Evolutionary conservation across 2,888 invertebrate species (phyloP).

Genomic region (Callinectes sapidus): DNA sequence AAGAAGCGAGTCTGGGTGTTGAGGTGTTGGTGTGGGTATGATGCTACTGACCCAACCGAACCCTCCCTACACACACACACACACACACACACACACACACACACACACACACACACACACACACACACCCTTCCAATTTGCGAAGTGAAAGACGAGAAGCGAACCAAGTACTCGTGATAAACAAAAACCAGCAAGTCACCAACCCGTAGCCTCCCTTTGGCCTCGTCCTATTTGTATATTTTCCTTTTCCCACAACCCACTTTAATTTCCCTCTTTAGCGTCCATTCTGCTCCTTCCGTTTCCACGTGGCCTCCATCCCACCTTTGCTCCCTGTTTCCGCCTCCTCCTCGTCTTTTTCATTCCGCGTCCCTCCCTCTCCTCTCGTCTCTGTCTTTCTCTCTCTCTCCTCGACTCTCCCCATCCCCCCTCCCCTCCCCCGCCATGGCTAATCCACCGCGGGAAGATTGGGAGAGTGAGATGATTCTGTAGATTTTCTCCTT

Average conservation of each 20-base stretch:
- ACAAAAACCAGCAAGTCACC: conserved; percentile 4
- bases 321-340: neutral
- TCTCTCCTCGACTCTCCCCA: neutral
- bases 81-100: neutral
- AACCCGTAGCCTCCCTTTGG: neutral
- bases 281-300: neutral
- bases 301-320: neutral
- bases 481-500: conserved; percentile 13
- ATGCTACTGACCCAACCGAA: neutral
- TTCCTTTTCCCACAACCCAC: neutral
- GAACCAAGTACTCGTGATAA: neutral
- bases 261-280: neutral
- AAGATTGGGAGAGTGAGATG: conserved; percentile 17
- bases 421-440: neutral
- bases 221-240: neutral
- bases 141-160: neutral
- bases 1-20: neutral
- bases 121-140: neutral
- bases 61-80: neutral
- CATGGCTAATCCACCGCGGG: neutral
- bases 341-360: neutral
- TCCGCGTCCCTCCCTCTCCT: neutral
- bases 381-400: too few relatives aligned
- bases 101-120: conserved; percentile 22
- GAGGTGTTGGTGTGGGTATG: conserved; percentile 4